Evolutionary conservation across 1,140 invertebrate genomes (phyloP), one percentile per base, ranked within the genome.

Genomic region (Drosophila nikananu): DNA sequence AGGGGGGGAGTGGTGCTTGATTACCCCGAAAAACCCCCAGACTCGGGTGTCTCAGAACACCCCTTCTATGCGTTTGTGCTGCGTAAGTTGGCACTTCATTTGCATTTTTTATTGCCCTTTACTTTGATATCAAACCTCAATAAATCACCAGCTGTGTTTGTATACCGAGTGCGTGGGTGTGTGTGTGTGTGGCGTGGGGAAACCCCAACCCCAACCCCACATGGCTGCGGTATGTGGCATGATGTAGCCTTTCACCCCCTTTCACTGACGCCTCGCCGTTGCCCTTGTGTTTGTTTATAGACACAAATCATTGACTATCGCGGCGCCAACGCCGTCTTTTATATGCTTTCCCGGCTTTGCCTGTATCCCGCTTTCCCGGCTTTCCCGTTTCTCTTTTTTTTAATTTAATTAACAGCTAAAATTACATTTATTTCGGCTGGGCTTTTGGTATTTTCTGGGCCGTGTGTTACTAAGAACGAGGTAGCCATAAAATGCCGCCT

Each of bases 81-180:
- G 81, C 79, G 80, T 87, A 90, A 89, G 86, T 90, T 90, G 86
- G 86, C 86, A 90, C 86, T 90, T 90, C 86, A 90, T 90, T 90
- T 90, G 86, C 86, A 90, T 90, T 90, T 90, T 90, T 90, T 90
- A 90, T 90, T 90, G 86, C 86, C 86, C 86, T 80, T 90, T 90
- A 90, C 86, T 90, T 90, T 90, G 86, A 86, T 90, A 90, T 90
- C 86, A 90, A 90, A 90, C 86, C 86, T 90, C 86, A 90, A 90
- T 90, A 90, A 90, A 90, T 90, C 81, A 90, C 86, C 86, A 89
- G 86, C 86, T 89, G 86, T 89, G 86, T 89, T 90, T 90, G 86
- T 90, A 73, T 73, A 74, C 72, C 7, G 61, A 66, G 57, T 46
- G 37, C 41, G 13, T 67, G 37, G 49, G 44, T 42, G 39, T 67